Evolutionary conservation across 2,113 vertebrate genomes (phyloP), one percentile per base, ranked within the genome.

Genomic region (Gnathonemus echidnorhynchus): DNA sequence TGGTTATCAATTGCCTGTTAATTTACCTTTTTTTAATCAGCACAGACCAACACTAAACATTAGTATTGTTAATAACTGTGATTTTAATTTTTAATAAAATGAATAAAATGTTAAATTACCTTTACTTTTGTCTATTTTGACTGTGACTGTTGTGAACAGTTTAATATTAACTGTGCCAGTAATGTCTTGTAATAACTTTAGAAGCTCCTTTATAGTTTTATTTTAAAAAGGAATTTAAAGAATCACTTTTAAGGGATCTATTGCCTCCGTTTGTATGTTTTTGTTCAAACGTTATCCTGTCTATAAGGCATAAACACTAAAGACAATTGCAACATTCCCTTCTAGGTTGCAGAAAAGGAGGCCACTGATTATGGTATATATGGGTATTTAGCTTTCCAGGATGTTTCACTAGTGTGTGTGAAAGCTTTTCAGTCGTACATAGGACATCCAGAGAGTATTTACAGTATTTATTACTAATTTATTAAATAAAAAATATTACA

Each of bases 1-100:
- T 74, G 62, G 24, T 45, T 62, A 21, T 46, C 49, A 42, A 83
- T 83, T 74, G 66, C 66, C 27, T 31, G 50, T 53, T 77, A 49
- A 21, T 66, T 89, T 48, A 53, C n/a, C 87, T 84, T 49, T 90
- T 88, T 89, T 58, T 35, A 90, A 88, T 90, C 66, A 9, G 62
- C 56, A 88, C 86, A 89, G 80, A 91, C 87, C 91, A 89, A 92
- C 91, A 91, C 91, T 91, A 90, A 89, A 66, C 87, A 91, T 74
- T 87, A 88, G 70, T 88, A 88, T 84, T 89, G 88, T 90, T 84
- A 90, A 89, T 89, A 35, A 89, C 84, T 90, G 90, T 91, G 84
- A 89, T 89, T 92, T 92, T 89, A 62, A 89, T 91, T 88, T 80
- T 88, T 83, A 89, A 91, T 89, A 88, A 91, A 90, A 91, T 90